phyloP scores from a whole-genome alignment of 1,140 invertebrate genomes.

The Triops longicaudatus region DNA sequence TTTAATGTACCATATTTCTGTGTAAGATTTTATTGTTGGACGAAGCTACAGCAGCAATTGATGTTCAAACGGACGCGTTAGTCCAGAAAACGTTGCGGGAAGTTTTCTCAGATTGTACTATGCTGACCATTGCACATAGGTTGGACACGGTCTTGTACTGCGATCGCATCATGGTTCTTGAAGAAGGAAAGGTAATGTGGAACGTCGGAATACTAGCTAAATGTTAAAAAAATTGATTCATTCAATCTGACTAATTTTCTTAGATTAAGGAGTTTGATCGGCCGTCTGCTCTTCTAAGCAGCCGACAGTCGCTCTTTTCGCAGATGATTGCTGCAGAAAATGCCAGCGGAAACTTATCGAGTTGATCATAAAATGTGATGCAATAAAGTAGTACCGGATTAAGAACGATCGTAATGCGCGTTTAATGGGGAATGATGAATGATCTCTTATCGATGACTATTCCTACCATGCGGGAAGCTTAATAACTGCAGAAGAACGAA shows the following conservation, averaged over 20 bases:
- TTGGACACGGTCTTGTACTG: slow-evolving; percentile 41
- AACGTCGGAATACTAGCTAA: neutral
- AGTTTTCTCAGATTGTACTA: slow-evolving; percentile 41
- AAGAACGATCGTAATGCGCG: too few species aligned
- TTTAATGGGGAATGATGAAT: too few species aligned
- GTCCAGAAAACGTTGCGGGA: slow-evolving; percentile 42
- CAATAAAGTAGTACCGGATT: too few species aligned
- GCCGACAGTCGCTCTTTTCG: slow-evolving; percentile 51
- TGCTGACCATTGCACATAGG: slow-evolving; percentile 46
- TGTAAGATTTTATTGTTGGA: slow-evolving; percentile 63
- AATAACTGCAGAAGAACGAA: too few species aligned
- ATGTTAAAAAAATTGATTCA: too few species aligned
- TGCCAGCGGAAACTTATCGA: slow-evolving; percentile 27
- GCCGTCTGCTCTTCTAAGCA: slow-evolving; percentile 55
- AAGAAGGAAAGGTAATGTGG: slow-evolving; percentile 37
- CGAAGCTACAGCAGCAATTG: slow-evolving; percentile 82
- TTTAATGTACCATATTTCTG: slow-evolving; percentile 28
- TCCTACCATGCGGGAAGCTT: too few species aligned
- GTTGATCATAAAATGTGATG: too few species aligned
- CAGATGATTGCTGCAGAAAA: slow-evolving; percentile 49
- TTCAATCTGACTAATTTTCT: too few species aligned
- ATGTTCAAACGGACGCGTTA: slow-evolving; percentile 46
- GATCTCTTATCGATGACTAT: too few species aligned
- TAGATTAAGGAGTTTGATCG: slow-evolving; percentile 59
- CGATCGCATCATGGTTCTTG: slow-evolving; percentile 38